A percentile compares a stretch with the other conserved stretches of the same genome.
These are phyloP conservation scores for Eclectus roratus DNA, from an alignment of 2,113 vertebrate species.

Conservation along the genomic window DNA sequence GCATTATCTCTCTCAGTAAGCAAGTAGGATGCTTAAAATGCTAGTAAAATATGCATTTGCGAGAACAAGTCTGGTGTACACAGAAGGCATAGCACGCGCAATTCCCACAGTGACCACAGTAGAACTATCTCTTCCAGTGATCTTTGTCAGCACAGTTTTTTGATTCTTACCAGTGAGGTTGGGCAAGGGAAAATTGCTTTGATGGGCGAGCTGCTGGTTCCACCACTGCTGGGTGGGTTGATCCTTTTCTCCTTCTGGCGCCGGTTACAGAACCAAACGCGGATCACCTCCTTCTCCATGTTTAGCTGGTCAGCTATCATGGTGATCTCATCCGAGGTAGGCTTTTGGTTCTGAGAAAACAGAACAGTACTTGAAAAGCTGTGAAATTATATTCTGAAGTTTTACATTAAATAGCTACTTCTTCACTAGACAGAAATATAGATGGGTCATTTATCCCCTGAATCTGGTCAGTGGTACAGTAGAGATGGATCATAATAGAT, in stretches of 20 bases:
- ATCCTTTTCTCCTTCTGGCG: slow-evolving; percentile 99
- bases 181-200: slow-evolving; percentile 95
- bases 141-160: not conserved
- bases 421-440: not conserved
- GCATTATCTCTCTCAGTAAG: not conserved
- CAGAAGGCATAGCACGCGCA: not conserved
- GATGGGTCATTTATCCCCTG: not conserved
- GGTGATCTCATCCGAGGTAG: slow-evolving; percentile 99
- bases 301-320: slow-evolving; percentile 99
- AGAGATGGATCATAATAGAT: not conserved
- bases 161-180: slow-evolving; percentile 86
- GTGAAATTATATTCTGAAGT: not conserved
- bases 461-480: not conserved
- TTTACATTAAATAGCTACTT: not conserved
- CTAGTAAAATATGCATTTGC: not conserved
- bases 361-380: not conserved
- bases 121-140: not conserved
- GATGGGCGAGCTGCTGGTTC: slow-evolving; percentile 88
- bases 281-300: slow-evolving; percentile 99
- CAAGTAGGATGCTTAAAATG: not conserved
- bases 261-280: slow-evolving; percentile 99
- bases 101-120: not conserved
- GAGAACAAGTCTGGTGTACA: not conserved
- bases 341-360: slow-evolving; percentile 95
- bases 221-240: slow-evolving; percentile 94